Evolutionary conservation across 2,888 invertebrate genomes (phyloP).

Genomic region (Himalopsyche anomala): DNA sequence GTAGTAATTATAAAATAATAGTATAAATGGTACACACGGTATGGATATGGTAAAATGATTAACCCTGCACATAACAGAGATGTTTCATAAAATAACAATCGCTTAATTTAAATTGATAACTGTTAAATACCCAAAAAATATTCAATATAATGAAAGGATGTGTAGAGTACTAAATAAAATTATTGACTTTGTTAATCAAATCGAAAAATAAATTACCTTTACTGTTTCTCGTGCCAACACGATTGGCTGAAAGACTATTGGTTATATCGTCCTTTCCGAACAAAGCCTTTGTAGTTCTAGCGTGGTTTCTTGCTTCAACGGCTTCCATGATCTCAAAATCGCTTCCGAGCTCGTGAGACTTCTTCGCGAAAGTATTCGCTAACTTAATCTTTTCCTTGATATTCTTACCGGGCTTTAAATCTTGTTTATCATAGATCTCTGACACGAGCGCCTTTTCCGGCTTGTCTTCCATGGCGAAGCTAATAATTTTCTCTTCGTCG

Average conservation of each 20-base stretch:
- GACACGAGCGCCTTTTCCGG: slow-evolving; percentile 73
- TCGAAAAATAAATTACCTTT: slow-evolving; percentile 68
- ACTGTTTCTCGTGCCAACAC: slow-evolving; percentile 76
- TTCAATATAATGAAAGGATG: no score
- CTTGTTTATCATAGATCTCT: slow-evolving; percentile 66
- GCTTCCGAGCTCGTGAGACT: slow-evolving; percentile 73
- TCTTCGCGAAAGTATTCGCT: slow-evolving; percentile 75
- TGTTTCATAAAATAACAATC: no score
- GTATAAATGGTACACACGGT: no score
- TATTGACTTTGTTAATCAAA: background rate
- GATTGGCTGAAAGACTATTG: slow-evolving; percentile 79
- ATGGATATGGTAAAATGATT: no score
- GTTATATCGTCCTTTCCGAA: slow-evolving; percentile 76
- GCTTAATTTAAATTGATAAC: no score
- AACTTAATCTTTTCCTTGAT: slow-evolving; percentile 77
- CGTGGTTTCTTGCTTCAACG: slow-evolving; percentile 77
- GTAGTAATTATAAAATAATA: no score
- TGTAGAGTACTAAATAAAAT: background rate
- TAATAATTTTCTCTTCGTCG: slow-evolving; percentile 76
- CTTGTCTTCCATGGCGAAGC: slow-evolving; percentile 75
- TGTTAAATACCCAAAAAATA: no score
- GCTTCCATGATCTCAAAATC: slow-evolving; percentile 80
- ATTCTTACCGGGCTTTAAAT: slow-evolving; percentile 74
- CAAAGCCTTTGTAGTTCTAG: slow-evolving; percentile 72
- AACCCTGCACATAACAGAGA: no score